Conservation (phyloP, 2,888 invertebrate species). For the Archips crataeganus region DNA sequence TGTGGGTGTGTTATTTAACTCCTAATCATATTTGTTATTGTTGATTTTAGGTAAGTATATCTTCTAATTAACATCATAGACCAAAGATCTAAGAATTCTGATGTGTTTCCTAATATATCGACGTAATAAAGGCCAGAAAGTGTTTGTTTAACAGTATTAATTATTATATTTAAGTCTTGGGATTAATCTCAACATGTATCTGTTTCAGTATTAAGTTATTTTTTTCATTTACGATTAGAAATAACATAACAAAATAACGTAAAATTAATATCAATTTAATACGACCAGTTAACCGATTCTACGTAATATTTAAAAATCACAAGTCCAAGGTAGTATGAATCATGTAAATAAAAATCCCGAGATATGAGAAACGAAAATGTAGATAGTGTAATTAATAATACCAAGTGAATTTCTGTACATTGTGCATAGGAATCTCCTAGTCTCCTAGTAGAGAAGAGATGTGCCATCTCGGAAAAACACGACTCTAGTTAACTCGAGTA, state of each 20-base stretch:
- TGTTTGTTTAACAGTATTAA: neutral
- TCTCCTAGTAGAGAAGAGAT: too few species aligned
- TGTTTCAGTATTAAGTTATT: neutral
- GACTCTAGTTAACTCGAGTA: too few species aligned
- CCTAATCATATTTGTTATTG: too few species aligned
- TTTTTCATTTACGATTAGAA: neutral
- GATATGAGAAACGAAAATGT: neutral
- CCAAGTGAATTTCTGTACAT: neutral
- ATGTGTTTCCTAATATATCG: too few species aligned
- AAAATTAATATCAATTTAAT: too few species aligned
- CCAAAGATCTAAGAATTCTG: too few species aligned
- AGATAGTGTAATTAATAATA: slow-evolving; percentile 3
- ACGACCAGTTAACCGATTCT: too few species aligned
- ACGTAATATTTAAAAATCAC: neutral
- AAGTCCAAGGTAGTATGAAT: neutral
- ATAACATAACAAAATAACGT: too few species aligned
- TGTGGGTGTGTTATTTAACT: too few species aligned
- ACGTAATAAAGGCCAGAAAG: neutral
- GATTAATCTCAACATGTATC: neutral
- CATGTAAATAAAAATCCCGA: neutral
- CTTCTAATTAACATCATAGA: too few species aligned
- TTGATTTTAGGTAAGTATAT: too few species aligned
- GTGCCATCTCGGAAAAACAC: too few species aligned
- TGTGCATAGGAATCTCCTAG: neutral
- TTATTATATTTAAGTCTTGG: neutral